Base-by-base conservation (phyloP, 2,797 vertebrate species). In the Mus caroli region DNA sequence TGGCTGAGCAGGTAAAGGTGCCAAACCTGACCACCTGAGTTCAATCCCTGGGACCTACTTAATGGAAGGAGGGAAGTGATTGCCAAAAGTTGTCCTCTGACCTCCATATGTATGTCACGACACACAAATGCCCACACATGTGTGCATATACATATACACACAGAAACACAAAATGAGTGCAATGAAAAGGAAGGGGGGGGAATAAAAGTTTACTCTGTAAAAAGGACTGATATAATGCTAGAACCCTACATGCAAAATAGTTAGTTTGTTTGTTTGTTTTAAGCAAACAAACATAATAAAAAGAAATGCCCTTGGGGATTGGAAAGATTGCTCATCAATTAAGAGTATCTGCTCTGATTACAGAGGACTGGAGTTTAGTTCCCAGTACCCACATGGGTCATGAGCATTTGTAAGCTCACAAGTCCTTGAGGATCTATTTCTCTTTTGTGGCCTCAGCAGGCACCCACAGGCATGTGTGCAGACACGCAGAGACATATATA, bases 201-300 rank as follows among this genome's bases (percentile, higher is more conserved):
- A 82, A 76, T 50, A 84, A 84, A 96, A 94, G 34, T 37, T 75
- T 46, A 94, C 50, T 56, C n/a, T 40, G 52, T 94, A 89, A 91
- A 94, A 94, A 95, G 46, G 31, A 54, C 1, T 88, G 54, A 92
- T 60, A 31, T 80, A 94, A 73, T 7, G 60, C 80, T 56, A 91
- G 73, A 89, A 52, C 54, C 28, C 95, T 69, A 71, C 34, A 85
- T 83, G 69, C 37, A 87, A 79, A 93, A 77, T 92, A 76, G 50
- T 97, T 71, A 1, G 19, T 15, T 50, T 76, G 24, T 20, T 34
- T 54, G 4, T 20, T 34, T 54, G 4, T 60, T 86, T 54, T 24
- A 37, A 80, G 3, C 62, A 90, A 94, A 87, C 56, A 3, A 34
- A 71, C 82, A 82, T 60, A 91, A 88, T 73, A 50, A 78, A 92